Evolutionary conservation across 2,797 vertebrate species (phyloP).

Genomic region (Cossypha caffra): DNA sequence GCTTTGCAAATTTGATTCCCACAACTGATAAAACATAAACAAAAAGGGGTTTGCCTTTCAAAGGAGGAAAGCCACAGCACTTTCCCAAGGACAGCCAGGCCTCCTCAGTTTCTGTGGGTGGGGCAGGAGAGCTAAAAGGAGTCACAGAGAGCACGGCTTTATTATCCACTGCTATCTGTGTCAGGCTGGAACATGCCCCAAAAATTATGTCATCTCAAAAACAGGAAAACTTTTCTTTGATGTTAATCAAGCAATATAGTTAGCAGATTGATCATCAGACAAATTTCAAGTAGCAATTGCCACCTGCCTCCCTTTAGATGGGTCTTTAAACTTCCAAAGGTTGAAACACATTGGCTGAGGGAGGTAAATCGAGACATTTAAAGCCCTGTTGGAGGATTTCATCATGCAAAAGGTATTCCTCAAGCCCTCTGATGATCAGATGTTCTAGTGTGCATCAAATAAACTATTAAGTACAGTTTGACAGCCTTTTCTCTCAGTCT

Average conservation of each 20-base stretch:
- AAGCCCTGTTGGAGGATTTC: background rate
- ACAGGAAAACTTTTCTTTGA: background rate
- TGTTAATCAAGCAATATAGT: background rate
- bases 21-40: constrained; percentile 33
- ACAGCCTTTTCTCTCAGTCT: background rate
- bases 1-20: constrained; percentile 53
- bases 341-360: background rate
- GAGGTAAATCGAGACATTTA: background rate
- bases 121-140: background rate
- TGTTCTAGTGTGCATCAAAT: background rate
- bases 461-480: background rate
- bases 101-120: background rate
- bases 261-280: background rate
- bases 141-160: background rate
- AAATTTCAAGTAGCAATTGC: background rate
- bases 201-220: background rate
- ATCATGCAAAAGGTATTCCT: background rate
- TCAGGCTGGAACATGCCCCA: background rate
- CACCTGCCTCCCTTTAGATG: background rate
- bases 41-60: constrained; percentile 13
- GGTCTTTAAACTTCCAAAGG: background rate
- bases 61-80: constrained; percentile 19
- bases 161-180: background rate
- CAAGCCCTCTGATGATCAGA: background rate
- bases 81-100: background rate